These are phyloP conservation scores for Physella acuta DNA, from an alignment of 1,140 invertebrate species.

Conservation along the genomic window DNA sequence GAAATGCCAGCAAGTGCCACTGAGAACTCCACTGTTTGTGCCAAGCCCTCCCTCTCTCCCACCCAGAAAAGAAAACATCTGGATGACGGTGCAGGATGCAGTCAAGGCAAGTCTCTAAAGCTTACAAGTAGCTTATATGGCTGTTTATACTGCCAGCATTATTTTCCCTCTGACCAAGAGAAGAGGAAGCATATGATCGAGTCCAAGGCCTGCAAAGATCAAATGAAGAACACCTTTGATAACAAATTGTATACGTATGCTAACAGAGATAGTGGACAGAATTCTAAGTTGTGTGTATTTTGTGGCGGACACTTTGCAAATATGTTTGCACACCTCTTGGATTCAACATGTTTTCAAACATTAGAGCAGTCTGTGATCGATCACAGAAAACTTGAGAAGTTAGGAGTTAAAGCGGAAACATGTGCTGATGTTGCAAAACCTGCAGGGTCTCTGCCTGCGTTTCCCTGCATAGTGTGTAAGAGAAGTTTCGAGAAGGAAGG, in stretches of 20 bases:
- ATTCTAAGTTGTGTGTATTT: not conserved
- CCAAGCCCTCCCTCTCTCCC: too few species aligned
- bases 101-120: too few species aligned
- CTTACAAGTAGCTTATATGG: not conserved
- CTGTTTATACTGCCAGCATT: slow-evolving; percentile 5
- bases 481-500: too few species aligned
- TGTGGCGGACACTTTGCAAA: not conserved
- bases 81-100: too few species aligned
- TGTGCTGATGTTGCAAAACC: too few species aligned
- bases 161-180: not conserved
- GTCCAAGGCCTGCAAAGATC: not conserved
- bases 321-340: not conserved
- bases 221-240: not conserved
- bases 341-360: not conserved
- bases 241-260: not conserved
- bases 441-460: too few species aligned
- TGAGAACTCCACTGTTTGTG: too few species aligned
- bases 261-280: not conserved
- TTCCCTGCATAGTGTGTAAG: too few species aligned
- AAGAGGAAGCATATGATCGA: not conserved
- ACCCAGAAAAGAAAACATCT: too few species aligned
- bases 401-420: too few species aligned
- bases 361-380: not conserved
- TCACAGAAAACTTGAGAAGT: too few species aligned
- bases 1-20: too few species aligned